Conservation (phyloP, 1,140 invertebrate species). For the Microplitis mediator region DNA sequence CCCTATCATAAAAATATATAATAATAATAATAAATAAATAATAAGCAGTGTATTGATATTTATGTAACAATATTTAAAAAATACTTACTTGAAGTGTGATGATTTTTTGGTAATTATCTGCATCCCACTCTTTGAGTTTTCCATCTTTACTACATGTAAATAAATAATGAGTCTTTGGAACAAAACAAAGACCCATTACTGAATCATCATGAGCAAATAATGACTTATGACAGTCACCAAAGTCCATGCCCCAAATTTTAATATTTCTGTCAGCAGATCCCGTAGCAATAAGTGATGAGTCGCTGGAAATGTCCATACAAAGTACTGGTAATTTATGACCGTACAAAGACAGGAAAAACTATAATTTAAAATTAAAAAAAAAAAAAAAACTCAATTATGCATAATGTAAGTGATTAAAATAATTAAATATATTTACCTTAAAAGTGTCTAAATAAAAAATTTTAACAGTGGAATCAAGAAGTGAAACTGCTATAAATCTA, state of each 20-base stretch:
- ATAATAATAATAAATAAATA: slow-evolving; percentile 13
- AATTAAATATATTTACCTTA: slow-evolving; percentile 70
- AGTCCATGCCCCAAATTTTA: slow-evolving; percentile 98
- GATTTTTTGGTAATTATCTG: slow-evolving; percentile 83
- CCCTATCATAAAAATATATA: slow-evolving; percentile 61
- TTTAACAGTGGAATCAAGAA: slow-evolving; percentile 93
- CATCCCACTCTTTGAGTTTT: slow-evolving; percentile 96
- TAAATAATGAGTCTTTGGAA: slow-evolving; percentile 90
- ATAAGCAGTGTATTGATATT: not conserved
- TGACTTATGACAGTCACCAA: slow-evolving; percentile 93
- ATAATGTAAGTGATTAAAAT: not conserved
- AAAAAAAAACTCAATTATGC: not conserved
- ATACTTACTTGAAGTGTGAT: slow-evolving; percentile 27
- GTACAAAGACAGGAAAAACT: slow-evolving; percentile 95
- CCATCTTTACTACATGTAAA: slow-evolving; percentile 94
- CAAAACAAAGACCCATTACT: slow-evolving; percentile 86
- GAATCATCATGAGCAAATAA: slow-evolving; percentile 94
- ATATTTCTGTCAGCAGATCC: slow-evolving; percentile 95
- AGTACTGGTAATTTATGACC: slow-evolving; percentile 95
- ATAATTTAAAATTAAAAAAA: slow-evolving; percentile 48
- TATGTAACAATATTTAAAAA: not conserved
- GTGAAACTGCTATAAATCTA: slow-evolving; percentile 85
- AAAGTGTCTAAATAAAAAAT: slow-evolving; percentile 94
- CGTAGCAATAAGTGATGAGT: slow-evolving; percentile 88
- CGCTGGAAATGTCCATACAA: slow-evolving; percentile 92